phyloP scores from a whole-genome alignment of 2,113 vertebrate genomes.

The Antigone vipio region DNA sequence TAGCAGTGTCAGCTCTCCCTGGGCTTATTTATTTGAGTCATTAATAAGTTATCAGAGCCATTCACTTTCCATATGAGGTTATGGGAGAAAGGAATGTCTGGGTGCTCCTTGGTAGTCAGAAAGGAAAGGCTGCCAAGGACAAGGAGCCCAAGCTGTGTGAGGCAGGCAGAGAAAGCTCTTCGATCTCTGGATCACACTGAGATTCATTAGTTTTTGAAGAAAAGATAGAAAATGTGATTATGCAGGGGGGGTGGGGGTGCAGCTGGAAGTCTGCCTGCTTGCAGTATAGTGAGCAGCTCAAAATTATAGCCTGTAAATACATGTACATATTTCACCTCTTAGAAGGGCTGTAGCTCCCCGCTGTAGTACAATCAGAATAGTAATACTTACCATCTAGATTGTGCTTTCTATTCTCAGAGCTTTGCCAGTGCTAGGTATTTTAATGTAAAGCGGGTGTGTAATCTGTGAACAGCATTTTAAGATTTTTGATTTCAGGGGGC shows the following conservation, averaged over 20 bases:
- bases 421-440: neutral
- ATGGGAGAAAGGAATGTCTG: neutral
- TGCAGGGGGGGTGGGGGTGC: neutral
- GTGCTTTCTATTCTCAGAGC: constrained; percentile 38
- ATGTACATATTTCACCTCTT: constrained; percentile 9
- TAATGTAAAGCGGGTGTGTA: neutral
- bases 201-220: neutral
- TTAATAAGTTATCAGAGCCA: constrained; percentile 24
- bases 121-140: neutral
- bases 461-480: neutral
- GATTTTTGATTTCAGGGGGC: neutral
- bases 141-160: neutral
- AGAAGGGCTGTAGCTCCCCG: constrained; percentile 5
- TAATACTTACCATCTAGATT: neutral
- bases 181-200: neutral
- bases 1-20: neutral
- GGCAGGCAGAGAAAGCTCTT: neutral
- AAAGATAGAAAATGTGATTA: neutral
- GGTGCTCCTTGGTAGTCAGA: constrained; percentile 8
- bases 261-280: neutral
- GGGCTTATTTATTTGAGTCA: neutral
- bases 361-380: constrained; percentile 6
- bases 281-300: neutral
- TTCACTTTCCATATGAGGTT: constrained; percentile 25
- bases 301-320: neutral